Evolutionary conservation across 2,113 vertebrate genomes (phyloP).

Genomic region (Passerina amoena): DNA sequence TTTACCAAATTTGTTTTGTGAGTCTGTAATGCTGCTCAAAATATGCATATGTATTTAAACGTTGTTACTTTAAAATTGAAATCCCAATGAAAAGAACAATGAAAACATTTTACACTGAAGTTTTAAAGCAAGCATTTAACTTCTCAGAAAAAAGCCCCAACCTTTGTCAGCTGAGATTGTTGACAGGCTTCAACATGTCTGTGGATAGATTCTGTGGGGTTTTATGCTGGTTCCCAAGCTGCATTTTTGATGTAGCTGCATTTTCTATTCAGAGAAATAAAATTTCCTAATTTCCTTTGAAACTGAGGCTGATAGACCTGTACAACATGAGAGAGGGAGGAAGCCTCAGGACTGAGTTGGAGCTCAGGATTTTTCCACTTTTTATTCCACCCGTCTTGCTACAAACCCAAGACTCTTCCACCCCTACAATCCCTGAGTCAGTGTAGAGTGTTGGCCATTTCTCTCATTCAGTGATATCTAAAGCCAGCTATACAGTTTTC

Average conservation of each 20-base stretch:
- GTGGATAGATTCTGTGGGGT: neutral
- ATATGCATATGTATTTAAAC: neutral
- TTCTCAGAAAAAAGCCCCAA: neutral
- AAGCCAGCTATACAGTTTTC: neutral
- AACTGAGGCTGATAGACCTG: neutral
- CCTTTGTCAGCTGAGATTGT: neutral
- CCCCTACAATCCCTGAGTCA: neutral
- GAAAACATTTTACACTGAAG: neutral
- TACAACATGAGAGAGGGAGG: accelerated
- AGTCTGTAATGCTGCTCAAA: neutral
- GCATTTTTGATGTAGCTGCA: neutral
- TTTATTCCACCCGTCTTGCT: neutral
- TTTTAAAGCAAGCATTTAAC: neutral
- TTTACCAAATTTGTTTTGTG: neutral
- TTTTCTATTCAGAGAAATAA: neutral
- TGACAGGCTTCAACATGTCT: neutral
- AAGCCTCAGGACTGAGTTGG: neutral
- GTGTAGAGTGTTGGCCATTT: neutral
- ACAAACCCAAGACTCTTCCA: neutral
- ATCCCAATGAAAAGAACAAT: neutral
- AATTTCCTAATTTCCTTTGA: neutral
- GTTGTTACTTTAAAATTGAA: neutral
- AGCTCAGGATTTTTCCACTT: neutral
- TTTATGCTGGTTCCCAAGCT: neutral
- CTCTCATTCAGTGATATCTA: neutral